phyloP scores from a whole-genome alignment of 2,113 vertebrate species.

The Edolisoma coerulescens region DNA sequence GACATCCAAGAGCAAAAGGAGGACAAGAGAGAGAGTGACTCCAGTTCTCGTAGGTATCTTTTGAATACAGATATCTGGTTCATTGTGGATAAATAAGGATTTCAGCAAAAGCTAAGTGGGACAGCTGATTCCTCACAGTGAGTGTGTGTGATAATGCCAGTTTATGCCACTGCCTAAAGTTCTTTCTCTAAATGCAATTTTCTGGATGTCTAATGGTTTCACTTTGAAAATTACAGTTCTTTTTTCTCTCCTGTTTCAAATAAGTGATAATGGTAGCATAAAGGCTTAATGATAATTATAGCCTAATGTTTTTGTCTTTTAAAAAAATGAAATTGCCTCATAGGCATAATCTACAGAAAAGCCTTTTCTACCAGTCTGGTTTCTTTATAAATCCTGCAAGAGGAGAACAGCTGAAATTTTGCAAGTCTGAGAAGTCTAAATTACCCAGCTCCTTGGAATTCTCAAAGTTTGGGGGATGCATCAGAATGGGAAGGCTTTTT shows the following conservation, averaged over 20 bases:
- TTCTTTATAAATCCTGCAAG: background rate
- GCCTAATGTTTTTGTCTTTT: background rate
- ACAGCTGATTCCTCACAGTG: background rate
- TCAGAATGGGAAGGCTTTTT: background rate
- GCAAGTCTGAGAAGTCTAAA: background rate
- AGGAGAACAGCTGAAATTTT: background rate
- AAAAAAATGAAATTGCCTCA: background rate
- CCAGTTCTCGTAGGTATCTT: slow-evolving; percentile 82
- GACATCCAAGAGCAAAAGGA: slow-evolving; percentile 75
- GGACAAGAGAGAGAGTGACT: slow-evolving; percentile 79
- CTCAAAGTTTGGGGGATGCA: background rate
- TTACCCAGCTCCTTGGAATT: background rate
- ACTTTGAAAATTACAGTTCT: background rate
- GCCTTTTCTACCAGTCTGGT: background rate
- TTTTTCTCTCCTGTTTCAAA: background rate
- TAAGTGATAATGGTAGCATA: background rate
- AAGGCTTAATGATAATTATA: slow-evolving; percentile 13
- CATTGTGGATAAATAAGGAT: background rate
- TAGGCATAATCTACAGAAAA: background rate
- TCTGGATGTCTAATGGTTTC: background rate
- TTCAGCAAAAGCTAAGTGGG: background rate
- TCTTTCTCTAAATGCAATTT: background rate
- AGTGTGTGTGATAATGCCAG: background rate
- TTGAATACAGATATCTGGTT: background rate
- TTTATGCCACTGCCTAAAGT: background rate